These are phyloP conservation scores for Daptonema setosum DNA, from an alignment of 2,888 invertebrate species.

Conservation along the genomic window DNA sequence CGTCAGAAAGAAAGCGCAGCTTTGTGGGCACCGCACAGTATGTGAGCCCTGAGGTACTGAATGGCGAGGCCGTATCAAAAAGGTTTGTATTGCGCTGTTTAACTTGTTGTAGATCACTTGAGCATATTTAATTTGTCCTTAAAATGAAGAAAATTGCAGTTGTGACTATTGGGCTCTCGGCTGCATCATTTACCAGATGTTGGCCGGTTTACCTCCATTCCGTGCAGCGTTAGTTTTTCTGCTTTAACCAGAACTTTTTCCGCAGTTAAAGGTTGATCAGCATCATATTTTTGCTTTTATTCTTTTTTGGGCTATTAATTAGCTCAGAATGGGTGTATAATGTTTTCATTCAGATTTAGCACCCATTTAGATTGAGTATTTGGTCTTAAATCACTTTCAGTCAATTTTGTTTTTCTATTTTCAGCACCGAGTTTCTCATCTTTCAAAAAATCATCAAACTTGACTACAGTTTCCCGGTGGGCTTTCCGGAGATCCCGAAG, in stretches of 20 bases:
- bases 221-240: constrained; percentile 39
- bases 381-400: no score
- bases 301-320: no score
- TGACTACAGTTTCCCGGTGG: constrained; percentile 74
- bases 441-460: constrained; percentile 79
- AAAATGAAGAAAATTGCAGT: constrained; percentile 19
- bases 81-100: no score
- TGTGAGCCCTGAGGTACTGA: constrained; percentile 84
- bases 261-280: background rate
- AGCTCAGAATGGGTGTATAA: no score
- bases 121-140: no score
- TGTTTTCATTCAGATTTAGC: no score
- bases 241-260: background rate
- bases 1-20: constrained; percentile 22
- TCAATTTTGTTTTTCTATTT: background rate
- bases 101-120: no score
- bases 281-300: constrained; percentile 11
- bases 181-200: constrained; percentile 88
- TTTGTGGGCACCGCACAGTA: constrained; percentile 98
- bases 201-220: constrained; percentile 75
- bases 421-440: constrained; percentile 70
- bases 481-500: constrained; percentile 61
- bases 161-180: constrained; percentile 94
- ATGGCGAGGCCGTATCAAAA: constrained; percentile 20
- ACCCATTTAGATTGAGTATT: no score